Evolutionary conservation across 2,113 vertebrate genomes (phyloP), one percentile per base, ranked within the genome.

Genomic region (Heliornis fulica): DNA sequence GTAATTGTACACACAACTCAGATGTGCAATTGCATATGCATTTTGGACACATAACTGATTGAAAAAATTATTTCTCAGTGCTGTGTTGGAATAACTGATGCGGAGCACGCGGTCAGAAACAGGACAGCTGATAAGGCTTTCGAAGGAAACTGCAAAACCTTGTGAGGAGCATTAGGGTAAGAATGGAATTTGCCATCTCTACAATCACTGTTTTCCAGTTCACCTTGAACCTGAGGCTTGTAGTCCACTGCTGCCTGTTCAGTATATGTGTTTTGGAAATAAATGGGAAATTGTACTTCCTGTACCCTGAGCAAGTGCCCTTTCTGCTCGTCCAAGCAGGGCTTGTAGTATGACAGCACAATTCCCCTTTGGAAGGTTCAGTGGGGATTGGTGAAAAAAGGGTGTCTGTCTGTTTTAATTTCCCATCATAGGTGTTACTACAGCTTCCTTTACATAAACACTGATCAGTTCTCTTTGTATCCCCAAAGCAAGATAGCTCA

Each of bases 1-100:
- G 86, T 97, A 94, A 96, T 87, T 90, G 94, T 96, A 94, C 92
- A 95, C 96, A 96, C 90, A 95, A 90, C 79, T 93, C 64, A 12
- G 51, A 91, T 56, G 76, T 81, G 80, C 16, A 4, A 68, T 93
- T 93, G 92, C 83, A 78, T 96, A 91, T 93, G 92, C 64, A 93
- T 93, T 93, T 96, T 94, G 90, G 92, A 94, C 93, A 95, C 77
- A 29, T 45, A 94, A 94, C 92, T 95, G 92, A 93, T 90, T 92
- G 76, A 84, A 92, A 87, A 97, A 76, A 92, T 87, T 92, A 60
- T 86, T 75, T 53, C 72, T 78, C 31, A 7, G 80, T 15, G n/a
- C 77, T 43, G 22, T 51, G 16, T 26, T 86, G 92, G 71, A 50
- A 87, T 82, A 81, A 65, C 40, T n/a, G 61, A 61, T 68, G 43